Evolutionary conservation across 2,888 invertebrate genomes (phyloP).

Genomic region (Drosophila leonis): DNA sequence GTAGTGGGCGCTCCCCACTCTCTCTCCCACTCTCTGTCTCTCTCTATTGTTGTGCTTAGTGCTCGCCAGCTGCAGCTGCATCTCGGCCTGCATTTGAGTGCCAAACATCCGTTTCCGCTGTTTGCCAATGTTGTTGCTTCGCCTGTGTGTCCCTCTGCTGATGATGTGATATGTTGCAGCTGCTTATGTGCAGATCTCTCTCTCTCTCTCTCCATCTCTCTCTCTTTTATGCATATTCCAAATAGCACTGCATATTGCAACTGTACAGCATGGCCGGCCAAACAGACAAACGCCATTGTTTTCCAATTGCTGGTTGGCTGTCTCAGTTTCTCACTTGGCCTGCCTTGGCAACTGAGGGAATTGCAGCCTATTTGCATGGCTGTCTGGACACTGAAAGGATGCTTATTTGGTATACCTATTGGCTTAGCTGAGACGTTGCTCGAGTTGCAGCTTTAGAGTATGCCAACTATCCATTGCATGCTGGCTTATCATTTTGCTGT

Average conservation of each 20-base stretch:
- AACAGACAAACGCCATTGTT: constrained; percentile 47
- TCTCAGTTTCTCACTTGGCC: constrained; percentile 5
- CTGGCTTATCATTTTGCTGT: constrained; percentile 22
- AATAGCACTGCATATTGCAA: constrained; percentile 59
- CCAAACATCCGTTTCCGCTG: constrained; percentile 69
- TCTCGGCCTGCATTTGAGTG: constrained; percentile 69
- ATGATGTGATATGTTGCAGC: constrained; percentile 48
- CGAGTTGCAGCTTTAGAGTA: not conserved
- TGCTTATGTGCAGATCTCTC: constrained; percentile 9
- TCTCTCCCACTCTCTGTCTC: not conserved
- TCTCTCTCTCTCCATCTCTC: constrained; percentile 1
- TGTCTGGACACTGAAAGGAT: constrained; percentile 49
- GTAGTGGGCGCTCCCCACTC: not conserved
- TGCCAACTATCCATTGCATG: constrained; percentile 37
- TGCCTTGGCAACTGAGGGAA: constrained; percentile 23
- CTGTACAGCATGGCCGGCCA: constrained; percentile 18
- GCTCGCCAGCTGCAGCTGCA: constrained; percentile 36
- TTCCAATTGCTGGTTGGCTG: constrained; percentile 38
- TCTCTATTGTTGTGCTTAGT: constrained; percentile 12
- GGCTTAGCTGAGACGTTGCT: constrained; percentile 24
- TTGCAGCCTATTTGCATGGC: constrained; percentile 55
- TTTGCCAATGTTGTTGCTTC: constrained; percentile 50
- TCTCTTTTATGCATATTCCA: constrained; percentile 58
- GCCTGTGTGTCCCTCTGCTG: constrained; percentile 30
- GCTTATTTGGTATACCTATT: constrained; percentile 47